These are phyloP conservation scores for Phocoena phocoena DNA, from an alignment of 2,113 vertebrate genomes.

Conservation along the genomic window DNA sequence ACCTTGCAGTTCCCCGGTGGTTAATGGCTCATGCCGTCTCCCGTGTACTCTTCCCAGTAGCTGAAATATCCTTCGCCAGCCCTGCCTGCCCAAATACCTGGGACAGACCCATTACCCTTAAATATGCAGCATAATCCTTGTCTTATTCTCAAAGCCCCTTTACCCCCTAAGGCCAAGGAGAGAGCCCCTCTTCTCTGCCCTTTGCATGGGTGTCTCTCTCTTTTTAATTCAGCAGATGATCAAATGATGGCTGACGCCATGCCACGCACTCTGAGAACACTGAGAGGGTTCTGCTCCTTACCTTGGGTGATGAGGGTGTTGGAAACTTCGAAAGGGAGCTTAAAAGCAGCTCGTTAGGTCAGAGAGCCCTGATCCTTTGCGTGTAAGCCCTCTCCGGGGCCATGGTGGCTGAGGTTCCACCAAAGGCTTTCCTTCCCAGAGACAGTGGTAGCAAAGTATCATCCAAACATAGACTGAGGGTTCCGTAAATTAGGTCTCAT, in stretches of 20 bases:
- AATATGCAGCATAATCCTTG: background rate
- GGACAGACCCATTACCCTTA: background rate
- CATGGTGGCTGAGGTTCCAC: background rate
- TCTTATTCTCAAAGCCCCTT: background rate
- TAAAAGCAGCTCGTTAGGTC: background rate
- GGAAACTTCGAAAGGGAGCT: constrained; percentile 16
- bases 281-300: background rate
- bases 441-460: background rate
- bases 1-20: no score
- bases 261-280: background rate
- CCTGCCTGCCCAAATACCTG: background rate
- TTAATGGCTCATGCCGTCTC: background rate
- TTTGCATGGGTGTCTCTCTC: background rate
- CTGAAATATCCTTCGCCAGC: background rate
- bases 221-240: background rate
- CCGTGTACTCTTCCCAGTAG: background rate
- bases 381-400: background rate
- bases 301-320: background rate
- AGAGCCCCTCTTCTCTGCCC: background rate
- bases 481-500: background rate
- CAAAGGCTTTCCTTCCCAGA: background rate
- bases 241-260: background rate
- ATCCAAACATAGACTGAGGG: background rate
- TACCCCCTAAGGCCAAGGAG: background rate
- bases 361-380: background rate